A percentile compares a stretch with the other conserved stretches of the same genome.
phyloP scores from a whole-genome alignment of 2,797 vertebrate species.

The Onychomys torridus region DNA sequence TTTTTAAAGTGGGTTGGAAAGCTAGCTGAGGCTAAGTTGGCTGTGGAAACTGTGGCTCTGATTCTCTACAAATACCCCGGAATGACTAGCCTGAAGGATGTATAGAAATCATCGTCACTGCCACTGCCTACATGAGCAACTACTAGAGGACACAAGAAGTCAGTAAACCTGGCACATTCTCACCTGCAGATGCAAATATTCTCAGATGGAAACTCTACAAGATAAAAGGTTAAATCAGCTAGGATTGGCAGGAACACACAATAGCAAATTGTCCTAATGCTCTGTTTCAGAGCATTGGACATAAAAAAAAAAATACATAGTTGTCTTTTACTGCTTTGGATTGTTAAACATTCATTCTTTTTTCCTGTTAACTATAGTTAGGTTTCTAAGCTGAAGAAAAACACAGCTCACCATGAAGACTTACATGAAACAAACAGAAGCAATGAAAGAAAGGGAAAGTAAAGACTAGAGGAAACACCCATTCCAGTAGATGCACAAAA shows the following conservation, averaged over 20 bases:
- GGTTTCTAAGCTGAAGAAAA: too few relatives aligned
- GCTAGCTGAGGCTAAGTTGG: neutral
- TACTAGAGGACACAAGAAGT: too few relatives aligned
- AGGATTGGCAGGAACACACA: neutral
- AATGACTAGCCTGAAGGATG: neutral
- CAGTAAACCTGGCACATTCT: neutral
- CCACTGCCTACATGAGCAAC: neutral
- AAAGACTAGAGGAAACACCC: neutral
- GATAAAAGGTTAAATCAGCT: neutral
- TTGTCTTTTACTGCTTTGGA: neutral
- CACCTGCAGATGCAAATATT: neutral
- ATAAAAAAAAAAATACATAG: neutral
- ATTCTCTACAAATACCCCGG: neutral
- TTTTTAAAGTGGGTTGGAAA: neutral
- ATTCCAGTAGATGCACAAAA: neutral
- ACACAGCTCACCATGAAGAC: neutral
- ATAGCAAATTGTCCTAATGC: neutral
- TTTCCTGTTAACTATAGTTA: neutral
- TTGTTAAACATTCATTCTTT: neutral
- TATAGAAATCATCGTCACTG: neutral
- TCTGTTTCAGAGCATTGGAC: neutral
- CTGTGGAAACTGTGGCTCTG: neutral
- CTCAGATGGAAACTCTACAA: neutral
- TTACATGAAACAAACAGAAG: neutral
- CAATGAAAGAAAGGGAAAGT: neutral